Conservation (phyloP, 2,797 vertebrate genomes). For the Alfaro cultratus region DNA sequence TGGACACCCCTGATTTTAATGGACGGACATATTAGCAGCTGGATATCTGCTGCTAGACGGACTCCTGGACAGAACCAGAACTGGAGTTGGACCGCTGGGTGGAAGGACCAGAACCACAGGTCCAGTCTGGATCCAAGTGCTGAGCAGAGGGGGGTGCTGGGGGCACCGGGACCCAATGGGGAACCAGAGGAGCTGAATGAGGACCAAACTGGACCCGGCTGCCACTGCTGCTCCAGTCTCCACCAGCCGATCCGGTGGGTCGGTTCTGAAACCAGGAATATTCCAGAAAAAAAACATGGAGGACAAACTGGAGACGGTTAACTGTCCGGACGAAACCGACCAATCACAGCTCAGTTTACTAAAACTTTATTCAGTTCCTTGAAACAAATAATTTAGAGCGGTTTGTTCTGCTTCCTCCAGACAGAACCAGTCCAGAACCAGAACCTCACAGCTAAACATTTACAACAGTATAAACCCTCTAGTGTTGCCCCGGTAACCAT, state of each 20-base stretch:
- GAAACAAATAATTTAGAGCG: constrained; percentile 76
- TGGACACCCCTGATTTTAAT: no score
- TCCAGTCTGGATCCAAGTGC: background rate
- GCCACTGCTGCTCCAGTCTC: background rate
- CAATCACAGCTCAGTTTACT: constrained; percentile 19
- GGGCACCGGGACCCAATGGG: no score
- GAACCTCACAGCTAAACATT: background rate
- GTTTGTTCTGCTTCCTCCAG: background rate
- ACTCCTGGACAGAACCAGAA: background rate
- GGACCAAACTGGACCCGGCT: background rate
- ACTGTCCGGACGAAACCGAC: background rate
- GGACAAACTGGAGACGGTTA: background rate
- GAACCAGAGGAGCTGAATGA: background rate
- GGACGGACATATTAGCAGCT: no score
- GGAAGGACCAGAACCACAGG: background rate
- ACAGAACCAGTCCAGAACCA: background rate
- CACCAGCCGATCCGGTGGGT: background rate
- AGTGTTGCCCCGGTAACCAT: constrained; percentile 18
- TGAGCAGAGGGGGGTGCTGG: no score
- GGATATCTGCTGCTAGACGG: no score
- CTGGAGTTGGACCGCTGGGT: background rate
- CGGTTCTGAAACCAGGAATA: background rate
- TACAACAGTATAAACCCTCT: constrained; percentile 11
- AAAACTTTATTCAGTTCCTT: constrained; percentile 58
- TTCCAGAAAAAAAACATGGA: background rate